A percentile compares a stretch with the other conserved stretches of the same genome.
Evolutionary conservation across 2,797 vertebrate genomes (phyloP).

Genomic region (Enteromius argenteus): DNA sequence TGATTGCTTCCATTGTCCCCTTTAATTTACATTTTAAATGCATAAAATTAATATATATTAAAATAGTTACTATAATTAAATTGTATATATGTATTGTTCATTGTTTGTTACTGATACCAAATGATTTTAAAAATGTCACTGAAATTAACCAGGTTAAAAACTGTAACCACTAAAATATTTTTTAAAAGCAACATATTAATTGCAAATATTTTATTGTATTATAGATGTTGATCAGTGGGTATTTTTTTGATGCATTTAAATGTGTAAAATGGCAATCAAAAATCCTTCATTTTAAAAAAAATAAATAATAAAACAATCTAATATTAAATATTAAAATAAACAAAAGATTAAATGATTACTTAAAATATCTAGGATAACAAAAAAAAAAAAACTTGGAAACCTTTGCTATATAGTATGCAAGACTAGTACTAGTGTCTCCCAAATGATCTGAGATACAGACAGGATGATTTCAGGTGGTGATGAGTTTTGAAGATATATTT

Average conservation of each 20-base stretch:
- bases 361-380: not conserved
- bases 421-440: not conserved
- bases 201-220: not conserved
- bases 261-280: not conserved
- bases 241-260: not conserved
- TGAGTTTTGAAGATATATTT: not conserved
- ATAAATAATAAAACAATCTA: not conserved
- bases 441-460: not conserved
- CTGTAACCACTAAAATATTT: not conserved
- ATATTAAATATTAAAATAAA: not conserved
- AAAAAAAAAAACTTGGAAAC: not conserved
- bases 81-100: no score
- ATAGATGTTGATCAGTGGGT: not conserved
- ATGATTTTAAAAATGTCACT: not conserved
- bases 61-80: not conserved
- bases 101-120: not conserved
- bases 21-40: no score
- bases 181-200: not conserved
- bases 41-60: no score
- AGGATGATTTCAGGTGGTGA: not conserved
- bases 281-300: not conserved
- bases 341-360: not conserved
- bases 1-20: no score
- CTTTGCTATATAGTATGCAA: not conserved
- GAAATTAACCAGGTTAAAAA: not conserved